Conservation (phyloP, 2,888 invertebrate species). For the Gastrophysa polygoni region DNA sequence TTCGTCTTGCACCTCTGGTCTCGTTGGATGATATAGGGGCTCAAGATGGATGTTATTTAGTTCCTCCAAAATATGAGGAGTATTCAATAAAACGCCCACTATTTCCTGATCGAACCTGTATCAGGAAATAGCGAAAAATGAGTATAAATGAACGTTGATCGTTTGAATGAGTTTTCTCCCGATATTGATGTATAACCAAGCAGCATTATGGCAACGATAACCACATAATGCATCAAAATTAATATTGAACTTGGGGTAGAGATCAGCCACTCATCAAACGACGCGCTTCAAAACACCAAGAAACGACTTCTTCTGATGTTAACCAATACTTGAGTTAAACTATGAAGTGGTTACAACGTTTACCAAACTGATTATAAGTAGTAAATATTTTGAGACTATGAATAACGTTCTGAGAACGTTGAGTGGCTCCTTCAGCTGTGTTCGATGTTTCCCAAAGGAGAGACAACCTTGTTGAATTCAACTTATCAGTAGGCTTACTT, state of each 20-base stretch:
- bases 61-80: too few relatives aligned
- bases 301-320: slow-evolving; percentile 5
- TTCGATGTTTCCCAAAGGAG: not conserved
- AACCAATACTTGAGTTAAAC: slow-evolving; percentile 6
- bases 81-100: too few relatives aligned
- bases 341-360: slow-evolving; percentile 4
- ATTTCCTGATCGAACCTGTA: too few relatives aligned
- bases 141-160: too few relatives aligned
- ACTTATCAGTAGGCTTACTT: slow-evolving; percentile 4
- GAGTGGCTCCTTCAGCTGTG: slow-evolving; percentile 5
- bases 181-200: too few relatives aligned
- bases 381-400: slow-evolving; percentile 26
- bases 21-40: too few relatives aligned
- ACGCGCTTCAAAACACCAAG: slow-evolving; percentile 3
- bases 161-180: too few relatives aligned
- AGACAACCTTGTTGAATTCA: not conserved
- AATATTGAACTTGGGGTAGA: not conserved
- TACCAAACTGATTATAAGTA: slow-evolving; percentile 4
- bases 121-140: too few relatives aligned
- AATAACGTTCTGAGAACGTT: not conserved
- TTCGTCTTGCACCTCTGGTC: too few relatives aligned
- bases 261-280: not conserved
- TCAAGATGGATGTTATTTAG: too few relatives aligned
- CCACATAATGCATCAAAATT: not conserved
- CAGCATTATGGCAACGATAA: slow-evolving; percentile 2